Conservation (phyloP, 2,113 vertebrate species). For the Antennarius striatus region DNA sequence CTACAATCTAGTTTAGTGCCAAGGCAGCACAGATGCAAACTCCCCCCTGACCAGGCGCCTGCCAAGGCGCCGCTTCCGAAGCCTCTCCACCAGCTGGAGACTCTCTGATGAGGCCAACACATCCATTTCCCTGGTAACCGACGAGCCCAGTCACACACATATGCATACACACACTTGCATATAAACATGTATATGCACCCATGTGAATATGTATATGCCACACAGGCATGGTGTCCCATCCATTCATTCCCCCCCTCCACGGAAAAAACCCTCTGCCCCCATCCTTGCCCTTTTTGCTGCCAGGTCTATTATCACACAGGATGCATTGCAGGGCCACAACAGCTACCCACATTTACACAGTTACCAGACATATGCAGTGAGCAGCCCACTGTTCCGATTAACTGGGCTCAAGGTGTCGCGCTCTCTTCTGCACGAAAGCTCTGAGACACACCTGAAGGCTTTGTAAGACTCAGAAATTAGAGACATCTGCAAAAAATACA, state of each 20-base stretch:
- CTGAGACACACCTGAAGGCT: not conserved
- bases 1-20: conserved; percentile 68
- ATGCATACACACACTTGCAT: conserved; percentile 48
- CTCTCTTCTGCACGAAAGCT: conserved; percentile 10
- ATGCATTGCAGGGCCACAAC: conserved; percentile 64
- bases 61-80: conserved; percentile 83
- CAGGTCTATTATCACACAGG: conserved; percentile 77
- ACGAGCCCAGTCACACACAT: conserved; percentile 62
- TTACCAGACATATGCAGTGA: conserved; percentile 65
- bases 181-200: conserved; percentile 64
- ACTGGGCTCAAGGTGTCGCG: conserved; percentile 38
- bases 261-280: conserved; percentile 20
- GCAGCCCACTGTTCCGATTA: conserved; percentile 38
- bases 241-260: conserved; percentile 3
- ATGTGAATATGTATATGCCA: conserved; percentile 58
- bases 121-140: conserved; percentile 85
- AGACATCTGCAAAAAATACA: no score
- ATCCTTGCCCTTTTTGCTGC: conserved; percentile 57
- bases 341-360: conserved; percentile 69
- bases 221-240: conserved; percentile 39
- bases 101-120: conserved; percentile 83
- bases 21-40: conserved; percentile 86
- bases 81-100: conserved; percentile 85
- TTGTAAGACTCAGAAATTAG: not conserved
- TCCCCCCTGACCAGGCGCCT: conserved; percentile 82